Base-by-base conservation (phyloP, 2,113 vertebrate genomes). In the Rhombomys opimus region DNA sequence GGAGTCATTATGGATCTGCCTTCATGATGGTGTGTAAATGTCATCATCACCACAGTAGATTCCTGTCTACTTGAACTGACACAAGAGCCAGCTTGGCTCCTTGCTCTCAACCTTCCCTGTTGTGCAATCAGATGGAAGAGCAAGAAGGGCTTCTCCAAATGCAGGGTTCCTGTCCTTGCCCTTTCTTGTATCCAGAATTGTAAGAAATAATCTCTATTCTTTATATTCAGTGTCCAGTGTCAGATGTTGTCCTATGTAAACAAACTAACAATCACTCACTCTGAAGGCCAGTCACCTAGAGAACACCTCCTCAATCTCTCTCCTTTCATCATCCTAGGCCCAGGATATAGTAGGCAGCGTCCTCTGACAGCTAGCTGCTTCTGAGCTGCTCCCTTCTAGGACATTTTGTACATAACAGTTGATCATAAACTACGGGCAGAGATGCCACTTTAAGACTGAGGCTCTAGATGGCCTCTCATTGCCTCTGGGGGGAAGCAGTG, bases 351-450 rank as follows among this genome's bases (percentile, higher is more conserved):
- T 15, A 14, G 52, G 54, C 46, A 80, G 22, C 46, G 11, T 18
- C 50, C 54, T 75, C 30, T 22, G 2, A 12, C 67, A 81, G 22
- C 5, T 32, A 13, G 41, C 41, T 84, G n/a, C 57, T 59, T 84
- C 27, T 65, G 0, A 5, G 38, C 11, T 30, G 70, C 17, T 38
- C 23, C 10, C 38, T 8, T n/a, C 9, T 7, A 2, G 11, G 0
- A 1, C 7, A 63, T 25, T 63, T 72, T 70, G 13, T 72, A 7
- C 22, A 76, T 2, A 81, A 77, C 1, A 70, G 14, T 8, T 59
- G 57, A 25, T 35, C 27, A 91, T 67, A 35, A 72, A 80, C 4
- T 25, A 63, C 12, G 22, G 84, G 46, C 30, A 25, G 3, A 17
- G 23, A 32, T 10, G 41, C 38, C 22, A 50, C 9, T 72, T 94